phyloP scores from a whole-genome alignment of 2,797 vertebrate species.

The Rousettus madagascariensis region DNA sequence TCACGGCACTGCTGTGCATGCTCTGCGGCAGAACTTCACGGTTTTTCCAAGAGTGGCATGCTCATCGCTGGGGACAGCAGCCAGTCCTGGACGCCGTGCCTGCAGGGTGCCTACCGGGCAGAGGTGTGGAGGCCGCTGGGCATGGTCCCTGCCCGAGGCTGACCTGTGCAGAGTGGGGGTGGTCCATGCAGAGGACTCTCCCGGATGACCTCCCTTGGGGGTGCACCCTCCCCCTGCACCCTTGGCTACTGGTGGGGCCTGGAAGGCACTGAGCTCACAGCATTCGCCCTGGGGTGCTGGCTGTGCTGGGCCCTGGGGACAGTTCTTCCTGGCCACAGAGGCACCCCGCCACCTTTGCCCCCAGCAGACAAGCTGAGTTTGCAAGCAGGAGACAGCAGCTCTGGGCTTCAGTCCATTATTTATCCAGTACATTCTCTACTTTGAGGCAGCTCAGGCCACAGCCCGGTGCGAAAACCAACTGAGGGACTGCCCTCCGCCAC shows the following conservation, averaged over 20 bases:
- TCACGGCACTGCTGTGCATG: neutral
- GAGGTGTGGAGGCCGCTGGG: rapidly evolving
- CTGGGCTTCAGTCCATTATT: neutral
- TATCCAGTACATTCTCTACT: neutral
- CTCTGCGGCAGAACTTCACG: neutral
- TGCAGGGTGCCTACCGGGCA: rapidly evolving
- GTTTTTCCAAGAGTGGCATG: no score
- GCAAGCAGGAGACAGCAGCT: neutral
- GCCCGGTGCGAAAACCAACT: neutral
- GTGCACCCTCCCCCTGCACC: neutral
- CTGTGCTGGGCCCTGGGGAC: rapidly evolving
- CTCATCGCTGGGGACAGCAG: no score
- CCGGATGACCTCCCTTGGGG: rapidly evolving
- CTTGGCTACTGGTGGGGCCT: no score
- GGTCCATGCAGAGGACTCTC: neutral
- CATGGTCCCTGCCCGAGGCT: neutral
- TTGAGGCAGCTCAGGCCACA: neutral
- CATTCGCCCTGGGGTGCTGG: neutral
- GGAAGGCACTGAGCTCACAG: neutral
- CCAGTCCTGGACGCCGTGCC: rapidly evolving
- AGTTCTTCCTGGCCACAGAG: neutral
- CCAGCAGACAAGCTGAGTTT: neutral
- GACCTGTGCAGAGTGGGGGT: neutral
- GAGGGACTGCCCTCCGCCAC: neutral
- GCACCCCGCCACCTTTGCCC: neutral